Evolutionary conservation across 2,888 invertebrate species (phyloP).

Genomic region (Nemotelus pantherinus): DNA sequence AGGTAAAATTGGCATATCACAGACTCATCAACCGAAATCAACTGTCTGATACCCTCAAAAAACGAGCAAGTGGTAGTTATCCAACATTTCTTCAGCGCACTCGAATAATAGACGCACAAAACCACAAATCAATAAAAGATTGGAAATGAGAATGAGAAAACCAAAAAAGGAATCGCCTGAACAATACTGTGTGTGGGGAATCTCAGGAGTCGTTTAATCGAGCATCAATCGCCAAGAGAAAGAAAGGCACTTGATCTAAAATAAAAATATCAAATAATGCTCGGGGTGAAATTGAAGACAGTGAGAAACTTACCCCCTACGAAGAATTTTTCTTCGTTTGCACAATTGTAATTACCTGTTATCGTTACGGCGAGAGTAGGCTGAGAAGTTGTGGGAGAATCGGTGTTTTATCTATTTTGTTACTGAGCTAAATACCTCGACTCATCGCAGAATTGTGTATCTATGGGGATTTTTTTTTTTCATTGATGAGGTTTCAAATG

Average conservation of each 20-base stretch:
- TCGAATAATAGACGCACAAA: constrained; percentile 21
- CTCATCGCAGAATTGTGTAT: constrained; percentile 6
- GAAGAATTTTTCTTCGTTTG: not conserved
- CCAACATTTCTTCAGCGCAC: not conserved
- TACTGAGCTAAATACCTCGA: not conserved
- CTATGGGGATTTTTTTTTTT: not conserved
- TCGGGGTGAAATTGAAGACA: constrained; percentile 36
- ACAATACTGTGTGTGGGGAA: not conserved
- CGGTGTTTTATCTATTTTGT: constrained; percentile 4
- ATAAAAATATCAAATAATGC: constrained; percentile 42
- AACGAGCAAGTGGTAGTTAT: constrained; percentile 8
- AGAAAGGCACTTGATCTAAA: constrained; percentile 35
- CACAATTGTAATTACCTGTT: constrained; percentile 22
- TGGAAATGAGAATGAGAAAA: not conserved
- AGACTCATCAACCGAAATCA: not conserved
- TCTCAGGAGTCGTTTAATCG: constrained; percentile 29
- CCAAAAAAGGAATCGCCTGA: constrained; percentile 14
- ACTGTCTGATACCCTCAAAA: constrained; percentile 2
- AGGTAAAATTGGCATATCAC: constrained; percentile 30
- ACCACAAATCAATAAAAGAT: constrained; percentile 39
- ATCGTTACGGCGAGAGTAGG: not conserved
- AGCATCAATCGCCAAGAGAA: constrained; percentile 2
- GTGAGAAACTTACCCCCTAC: constrained; percentile 39
- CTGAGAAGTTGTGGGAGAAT: not conserved
- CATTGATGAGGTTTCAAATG: constrained; percentile 29